Percentiles rank a stretch among this genome's conserved stretches.
Conservation (phyloP, 2,113 vertebrate species). For the Tricholaema leucomelas region DNA sequence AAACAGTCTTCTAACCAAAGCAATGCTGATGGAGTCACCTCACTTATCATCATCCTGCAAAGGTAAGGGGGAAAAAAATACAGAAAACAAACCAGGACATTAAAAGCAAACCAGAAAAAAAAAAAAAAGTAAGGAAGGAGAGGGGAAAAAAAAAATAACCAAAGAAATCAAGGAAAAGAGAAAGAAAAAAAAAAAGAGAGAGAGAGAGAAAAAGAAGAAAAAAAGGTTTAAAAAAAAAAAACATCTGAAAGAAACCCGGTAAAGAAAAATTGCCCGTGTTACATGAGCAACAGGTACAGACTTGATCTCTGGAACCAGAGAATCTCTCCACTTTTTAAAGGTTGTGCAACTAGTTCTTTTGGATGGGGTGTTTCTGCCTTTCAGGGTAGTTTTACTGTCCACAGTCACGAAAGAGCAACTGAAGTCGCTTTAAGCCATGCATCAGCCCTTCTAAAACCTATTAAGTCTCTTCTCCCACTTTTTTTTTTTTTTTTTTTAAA, state of each 20-base stretch:
- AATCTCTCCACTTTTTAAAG: slow-evolving; percentile 39
- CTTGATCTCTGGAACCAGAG: slow-evolving; percentile 66
- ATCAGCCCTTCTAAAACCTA: neutral
- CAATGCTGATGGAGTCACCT: neutral
- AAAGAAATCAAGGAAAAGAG: no score
- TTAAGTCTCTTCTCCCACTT: neutral
- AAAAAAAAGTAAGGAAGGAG: no score
- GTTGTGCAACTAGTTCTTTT: slow-evolving; percentile 71
- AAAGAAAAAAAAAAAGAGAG: neutral
- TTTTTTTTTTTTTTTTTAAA: slow-evolving; percentile 2
- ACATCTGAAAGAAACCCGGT: neutral
- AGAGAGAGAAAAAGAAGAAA: no score
- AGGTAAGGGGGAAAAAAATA: neutral
- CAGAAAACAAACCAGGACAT: no score
- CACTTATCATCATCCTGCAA: neutral
- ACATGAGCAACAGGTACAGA: slow-evolving; percentile 73
- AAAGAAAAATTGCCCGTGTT: neutral
- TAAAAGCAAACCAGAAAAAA: no score
- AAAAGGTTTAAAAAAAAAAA: neutral
- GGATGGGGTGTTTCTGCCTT: slow-evolving; percentile 56
- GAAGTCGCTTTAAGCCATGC: neutral
- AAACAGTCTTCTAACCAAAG: neutral
- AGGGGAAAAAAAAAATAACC: no score
- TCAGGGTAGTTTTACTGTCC: slow-evolving; percentile 29
- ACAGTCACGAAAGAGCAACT: slow-evolving; percentile 43